Evolutionary conservation across 2,797 vertebrate genomes (phyloP).

Genomic region (Botia kubotai): DNA sequence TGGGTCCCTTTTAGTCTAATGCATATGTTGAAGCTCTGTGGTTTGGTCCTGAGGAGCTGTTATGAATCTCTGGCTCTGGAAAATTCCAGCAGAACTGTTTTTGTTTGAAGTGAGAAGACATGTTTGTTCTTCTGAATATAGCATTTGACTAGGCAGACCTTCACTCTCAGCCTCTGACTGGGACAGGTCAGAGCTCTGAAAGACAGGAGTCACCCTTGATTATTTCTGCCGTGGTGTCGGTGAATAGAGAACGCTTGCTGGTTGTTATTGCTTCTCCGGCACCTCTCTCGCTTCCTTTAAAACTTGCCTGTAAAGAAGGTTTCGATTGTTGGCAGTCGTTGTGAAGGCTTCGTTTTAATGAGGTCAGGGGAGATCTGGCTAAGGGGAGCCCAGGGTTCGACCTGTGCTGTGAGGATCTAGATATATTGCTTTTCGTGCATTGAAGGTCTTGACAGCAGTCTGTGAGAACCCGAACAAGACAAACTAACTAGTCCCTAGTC

Average conservation of each 20-base stretch:
- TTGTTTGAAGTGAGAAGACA: constrained; percentile 46
- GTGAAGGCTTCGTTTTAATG: constrained; percentile 48
- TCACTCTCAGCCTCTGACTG: constrained; percentile 20
- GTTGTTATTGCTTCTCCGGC: constrained; percentile 46
- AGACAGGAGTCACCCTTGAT: constrained; percentile 30
- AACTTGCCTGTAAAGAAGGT: constrained; percentile 36
- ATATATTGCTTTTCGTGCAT: constrained; percentile 30
- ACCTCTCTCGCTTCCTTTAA: constrained; percentile 46
- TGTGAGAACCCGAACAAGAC: constrained; percentile 42
- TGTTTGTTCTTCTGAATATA: constrained; percentile 41
- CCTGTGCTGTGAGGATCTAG: constrained; percentile 1
- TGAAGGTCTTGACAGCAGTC: constrained; percentile 49
- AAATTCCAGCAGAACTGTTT: constrained; percentile 41
- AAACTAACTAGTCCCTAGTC: constrained; percentile 14
- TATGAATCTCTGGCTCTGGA: constrained; percentile 39
- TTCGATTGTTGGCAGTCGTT: constrained; percentile 25
- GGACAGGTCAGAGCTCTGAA: constrained; percentile 32
- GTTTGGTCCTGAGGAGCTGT: constrained; percentile 29
- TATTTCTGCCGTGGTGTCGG: background rate
- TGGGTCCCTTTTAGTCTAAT: constrained; percentile 9
- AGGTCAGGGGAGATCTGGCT: constrained; percentile 50
- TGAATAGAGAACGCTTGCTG: constrained; percentile 48
- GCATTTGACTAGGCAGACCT: constrained; percentile 36
- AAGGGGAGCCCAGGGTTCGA: constrained; percentile 35
- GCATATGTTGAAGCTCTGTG: constrained; percentile 24